Conservation (phyloP, 2,113 vertebrate genomes). For the Scatophagus argus region DNA sequence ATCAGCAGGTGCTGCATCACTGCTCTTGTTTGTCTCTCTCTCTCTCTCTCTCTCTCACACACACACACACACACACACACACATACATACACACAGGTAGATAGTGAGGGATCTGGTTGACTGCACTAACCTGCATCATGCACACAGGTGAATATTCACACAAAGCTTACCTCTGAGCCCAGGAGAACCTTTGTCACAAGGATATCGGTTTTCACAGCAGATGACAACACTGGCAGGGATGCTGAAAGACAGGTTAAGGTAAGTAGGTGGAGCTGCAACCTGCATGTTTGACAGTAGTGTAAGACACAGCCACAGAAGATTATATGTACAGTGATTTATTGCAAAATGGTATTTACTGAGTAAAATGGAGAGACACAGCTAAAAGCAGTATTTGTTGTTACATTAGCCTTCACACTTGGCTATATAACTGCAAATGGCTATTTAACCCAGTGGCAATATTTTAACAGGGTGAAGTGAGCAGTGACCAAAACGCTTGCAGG, state of each 20-base stretch:
- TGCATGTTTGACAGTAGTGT: constrained; percentile 36
- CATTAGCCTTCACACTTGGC: background rate
- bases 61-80: constrained; percentile 10
- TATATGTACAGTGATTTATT: background rate
- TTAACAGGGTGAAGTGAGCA: background rate
- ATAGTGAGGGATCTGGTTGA: constrained; percentile 31
- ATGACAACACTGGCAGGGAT: constrained; percentile 47
- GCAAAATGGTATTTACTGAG: too few species aligned
- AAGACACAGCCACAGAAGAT: background rate
- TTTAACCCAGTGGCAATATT: background rate
- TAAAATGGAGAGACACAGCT: background rate
- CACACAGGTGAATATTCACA: constrained; percentile 60
- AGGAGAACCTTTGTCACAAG: constrained; percentile 33
- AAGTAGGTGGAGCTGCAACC: constrained; percentile 51
- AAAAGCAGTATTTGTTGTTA: too few species aligned
- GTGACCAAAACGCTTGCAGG: background rate
- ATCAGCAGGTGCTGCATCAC: constrained; percentile 70
- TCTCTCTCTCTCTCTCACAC: too few species aligned
- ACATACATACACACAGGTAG: constrained; percentile 39
- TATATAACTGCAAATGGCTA: background rate
- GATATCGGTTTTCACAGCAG: constrained; percentile 26
- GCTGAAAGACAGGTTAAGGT: constrained; percentile 65
- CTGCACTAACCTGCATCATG: constrained; percentile 55
- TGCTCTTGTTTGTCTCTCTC: constrained; percentile 40
- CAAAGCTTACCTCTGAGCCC: constrained; percentile 51